These are phyloP conservation scores for Rhinichthys klamathensis DNA, from an alignment of 2,113 vertebrate species.

Conservation along the genomic window DNA sequence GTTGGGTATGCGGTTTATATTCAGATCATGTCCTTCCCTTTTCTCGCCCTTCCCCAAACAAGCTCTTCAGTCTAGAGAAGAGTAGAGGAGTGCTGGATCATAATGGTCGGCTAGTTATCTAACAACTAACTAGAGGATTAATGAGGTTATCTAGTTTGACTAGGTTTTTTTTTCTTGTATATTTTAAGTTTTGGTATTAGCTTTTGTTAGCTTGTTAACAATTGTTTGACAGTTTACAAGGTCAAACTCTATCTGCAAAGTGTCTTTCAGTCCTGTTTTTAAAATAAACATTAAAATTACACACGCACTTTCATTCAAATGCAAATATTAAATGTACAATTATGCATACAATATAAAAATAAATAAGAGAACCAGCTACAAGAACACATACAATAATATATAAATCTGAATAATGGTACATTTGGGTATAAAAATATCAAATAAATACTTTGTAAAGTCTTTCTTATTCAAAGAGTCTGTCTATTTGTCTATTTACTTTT, in stretches of 20 bases:
- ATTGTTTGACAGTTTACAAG: neutral
- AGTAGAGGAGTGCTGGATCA: neutral
- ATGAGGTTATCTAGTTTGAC: neutral
- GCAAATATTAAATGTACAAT: neutral
- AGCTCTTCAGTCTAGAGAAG: slow-evolving; percentile 2
- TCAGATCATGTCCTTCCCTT: slow-evolving; percentile 9
- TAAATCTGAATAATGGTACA: neutral
- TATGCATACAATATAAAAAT: neutral
- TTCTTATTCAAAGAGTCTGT: neutral
- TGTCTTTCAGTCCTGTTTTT: neutral
- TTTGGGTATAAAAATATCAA: neutral
- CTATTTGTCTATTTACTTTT: neutral
- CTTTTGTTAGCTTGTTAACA: no score
- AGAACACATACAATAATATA: neutral
- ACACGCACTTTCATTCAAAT: neutral
- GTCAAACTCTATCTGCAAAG: neutral
- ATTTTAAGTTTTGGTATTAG: no score
- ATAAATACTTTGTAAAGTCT: neutral
- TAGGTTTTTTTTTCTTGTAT: neutral
- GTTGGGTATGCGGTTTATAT: slow-evolving; percentile 12
- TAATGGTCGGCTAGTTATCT: neutral
- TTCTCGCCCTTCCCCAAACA: slow-evolving; percentile 38
- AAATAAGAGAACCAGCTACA: neutral
- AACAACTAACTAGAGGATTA: neutral
- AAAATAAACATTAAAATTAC: neutral